phyloP scores from a whole-genome alignment of 2,113 vertebrate genomes.

The Podarcis muralis region DNA sequence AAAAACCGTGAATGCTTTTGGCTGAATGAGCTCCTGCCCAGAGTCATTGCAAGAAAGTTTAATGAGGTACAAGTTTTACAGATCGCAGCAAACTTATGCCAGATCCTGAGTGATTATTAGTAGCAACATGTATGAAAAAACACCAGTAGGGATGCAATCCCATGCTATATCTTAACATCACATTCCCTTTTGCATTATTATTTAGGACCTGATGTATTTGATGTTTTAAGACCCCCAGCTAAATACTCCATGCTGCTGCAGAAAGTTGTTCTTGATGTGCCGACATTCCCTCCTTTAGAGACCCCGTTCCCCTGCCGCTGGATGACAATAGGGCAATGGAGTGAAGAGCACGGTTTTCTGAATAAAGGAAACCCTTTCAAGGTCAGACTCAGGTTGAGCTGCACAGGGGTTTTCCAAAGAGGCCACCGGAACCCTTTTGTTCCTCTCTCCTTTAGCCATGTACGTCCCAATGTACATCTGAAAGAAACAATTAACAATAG shows the following conservation, averaged over 20 bases:
- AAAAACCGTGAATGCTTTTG: neutral
- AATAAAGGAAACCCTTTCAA: constrained; percentile 68
- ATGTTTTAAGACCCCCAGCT: neutral
- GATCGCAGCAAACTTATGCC: neutral
- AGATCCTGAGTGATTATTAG: neutral
- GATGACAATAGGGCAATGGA: constrained; percentile 48
- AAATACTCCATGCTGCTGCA: neutral
- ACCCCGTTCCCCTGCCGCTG: constrained; percentile 51
- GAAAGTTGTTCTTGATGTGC: neutral
- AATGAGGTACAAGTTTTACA: neutral
- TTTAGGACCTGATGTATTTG: neutral
- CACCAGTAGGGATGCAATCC: neutral
- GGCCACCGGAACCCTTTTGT: constrained; percentile 81
- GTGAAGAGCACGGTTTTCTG: constrained; percentile 20
- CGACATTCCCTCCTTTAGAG: fast-evolving
- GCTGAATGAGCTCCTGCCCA: neutral
- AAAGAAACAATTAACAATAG: constrained; percentile 91
- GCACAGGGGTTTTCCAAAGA: constrained; percentile 71
- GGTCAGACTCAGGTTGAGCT: constrained; percentile 78
- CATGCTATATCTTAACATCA: neutral
- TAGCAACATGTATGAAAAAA: neutral
- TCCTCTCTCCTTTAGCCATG: constrained; percentile 78
- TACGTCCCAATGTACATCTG: constrained; percentile 85
- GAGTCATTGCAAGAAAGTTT: neutral
- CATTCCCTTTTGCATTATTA: neutral